Evolutionary conservation across 2,113 vertebrate species (phyloP).

Genomic region (Cnemophilus loriae): DNA sequence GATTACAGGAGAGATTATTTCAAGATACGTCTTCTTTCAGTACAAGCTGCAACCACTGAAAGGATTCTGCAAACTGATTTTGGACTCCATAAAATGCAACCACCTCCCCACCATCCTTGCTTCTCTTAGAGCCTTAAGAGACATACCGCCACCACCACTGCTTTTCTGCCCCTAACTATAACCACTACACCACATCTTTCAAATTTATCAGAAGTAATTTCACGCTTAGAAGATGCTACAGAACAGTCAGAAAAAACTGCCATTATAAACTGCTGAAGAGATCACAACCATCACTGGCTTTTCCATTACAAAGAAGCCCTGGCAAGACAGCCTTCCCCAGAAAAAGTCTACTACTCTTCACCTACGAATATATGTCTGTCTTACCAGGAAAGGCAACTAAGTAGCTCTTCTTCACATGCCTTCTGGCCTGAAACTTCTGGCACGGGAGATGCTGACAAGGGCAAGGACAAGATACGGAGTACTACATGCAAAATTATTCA

Average conservation of each 20-base stretch:
- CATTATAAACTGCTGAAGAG: neutral
- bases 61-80: neutral
- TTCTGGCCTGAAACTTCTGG: neutral
- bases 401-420: neutral
- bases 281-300: neutral
- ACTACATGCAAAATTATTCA: neutral
- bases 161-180: neutral
- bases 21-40: neutral
- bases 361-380: neutral
- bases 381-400: neutral
- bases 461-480: neutral
- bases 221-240: neutral
- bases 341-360: neutral
- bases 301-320: neutral
- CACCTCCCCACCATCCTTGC: neutral
- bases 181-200: neutral
- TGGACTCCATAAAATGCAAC: neutral
- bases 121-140: neutral
- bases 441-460: neutral
- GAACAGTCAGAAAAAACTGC: neutral
- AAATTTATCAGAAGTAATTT: neutral
- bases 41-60: neutral
- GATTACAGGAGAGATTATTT: neutral
- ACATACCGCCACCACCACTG: neutral
- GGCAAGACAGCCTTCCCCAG: neutral